Evolutionary conservation across 2,797 vertebrate species (phyloP).

Genomic region (Notolabrus celidotus): DNA sequence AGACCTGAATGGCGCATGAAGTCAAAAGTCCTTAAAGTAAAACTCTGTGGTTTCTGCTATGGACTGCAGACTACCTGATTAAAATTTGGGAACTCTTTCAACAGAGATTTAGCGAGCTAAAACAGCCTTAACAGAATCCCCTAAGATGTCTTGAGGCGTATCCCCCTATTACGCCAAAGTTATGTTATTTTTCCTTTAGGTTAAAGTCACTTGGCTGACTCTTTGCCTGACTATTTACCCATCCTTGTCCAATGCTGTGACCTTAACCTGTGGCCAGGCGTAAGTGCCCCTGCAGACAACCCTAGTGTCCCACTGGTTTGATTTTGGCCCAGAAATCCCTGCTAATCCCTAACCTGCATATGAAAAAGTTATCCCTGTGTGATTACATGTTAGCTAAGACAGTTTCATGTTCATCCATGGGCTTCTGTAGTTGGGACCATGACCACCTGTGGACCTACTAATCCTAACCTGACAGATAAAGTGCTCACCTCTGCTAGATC

Average conservation of each 20-base stretch:
- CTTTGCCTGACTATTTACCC: not conserved
- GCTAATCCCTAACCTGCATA: not conserved
- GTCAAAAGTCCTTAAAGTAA: not conserved
- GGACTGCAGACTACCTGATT: conserved; percentile 5
- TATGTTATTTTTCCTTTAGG: not conserved
- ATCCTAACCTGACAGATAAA: conserved; percentile 41
- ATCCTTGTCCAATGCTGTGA: not conserved
- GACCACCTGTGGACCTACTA: conserved; percentile 19
- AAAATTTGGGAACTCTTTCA: not conserved
- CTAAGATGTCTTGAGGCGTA: not conserved
- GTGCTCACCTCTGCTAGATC: conserved; percentile 34
- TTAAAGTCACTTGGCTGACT: not conserved
- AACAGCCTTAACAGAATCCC: not conserved
- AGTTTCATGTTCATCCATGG: conserved; percentile 8
- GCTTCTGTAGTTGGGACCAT: conserved; percentile 14
- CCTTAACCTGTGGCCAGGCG: not conserved
- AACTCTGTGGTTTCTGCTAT: not conserved
- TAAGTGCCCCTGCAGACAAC: not conserved
- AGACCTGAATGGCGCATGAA: conserved; percentile 10
- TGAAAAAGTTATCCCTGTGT: not conserved
- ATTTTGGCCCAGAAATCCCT: conserved; percentile 6
- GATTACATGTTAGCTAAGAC: conserved; percentile 3
- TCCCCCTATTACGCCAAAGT: not conserved
- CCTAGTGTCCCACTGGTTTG: not conserved
- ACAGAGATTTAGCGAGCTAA: not conserved